These are phyloP conservation scores for Trichonephila inaurata DNA, from an alignment of 1,140 invertebrate genomes.

Conservation along the genomic window DNA sequence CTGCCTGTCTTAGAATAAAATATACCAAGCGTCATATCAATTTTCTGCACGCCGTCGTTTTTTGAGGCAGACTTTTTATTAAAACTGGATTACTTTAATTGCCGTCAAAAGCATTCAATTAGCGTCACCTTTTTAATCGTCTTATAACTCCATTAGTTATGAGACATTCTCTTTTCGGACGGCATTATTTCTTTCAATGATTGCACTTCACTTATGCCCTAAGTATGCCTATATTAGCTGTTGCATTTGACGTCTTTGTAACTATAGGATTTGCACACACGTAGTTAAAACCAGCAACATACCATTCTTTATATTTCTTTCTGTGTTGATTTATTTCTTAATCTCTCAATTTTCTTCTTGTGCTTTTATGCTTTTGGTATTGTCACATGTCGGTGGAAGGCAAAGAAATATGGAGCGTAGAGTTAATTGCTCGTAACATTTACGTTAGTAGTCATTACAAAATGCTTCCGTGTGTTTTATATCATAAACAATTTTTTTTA, in stretches of 20 bases:
- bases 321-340: not conserved
- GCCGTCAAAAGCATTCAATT: not conserved
- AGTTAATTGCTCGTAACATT: no score
- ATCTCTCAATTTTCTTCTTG: not conserved
- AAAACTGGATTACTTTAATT: not conserved
- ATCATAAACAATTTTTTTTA: no score
- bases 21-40: no score
- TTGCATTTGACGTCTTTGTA: not conserved
- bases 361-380: not conserved
- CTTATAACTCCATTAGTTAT: not conserved
- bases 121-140: not conserved
- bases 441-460: no score
- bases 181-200: not conserved
- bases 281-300: not conserved
- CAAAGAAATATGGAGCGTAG: not conserved
- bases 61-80: no score
- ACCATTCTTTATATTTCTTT: not conserved
- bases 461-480: no score
- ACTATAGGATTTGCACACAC: not conserved
- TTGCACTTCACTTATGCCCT: not conserved
- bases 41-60: no score
- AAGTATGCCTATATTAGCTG: conserved; percentile 14
- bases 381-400: not conserved
- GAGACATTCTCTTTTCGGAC: not conserved
- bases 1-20: no score